phyloP scores from a whole-genome alignment of 2,888 invertebrate genomes.

The Pantelozetes paolii region DNA sequence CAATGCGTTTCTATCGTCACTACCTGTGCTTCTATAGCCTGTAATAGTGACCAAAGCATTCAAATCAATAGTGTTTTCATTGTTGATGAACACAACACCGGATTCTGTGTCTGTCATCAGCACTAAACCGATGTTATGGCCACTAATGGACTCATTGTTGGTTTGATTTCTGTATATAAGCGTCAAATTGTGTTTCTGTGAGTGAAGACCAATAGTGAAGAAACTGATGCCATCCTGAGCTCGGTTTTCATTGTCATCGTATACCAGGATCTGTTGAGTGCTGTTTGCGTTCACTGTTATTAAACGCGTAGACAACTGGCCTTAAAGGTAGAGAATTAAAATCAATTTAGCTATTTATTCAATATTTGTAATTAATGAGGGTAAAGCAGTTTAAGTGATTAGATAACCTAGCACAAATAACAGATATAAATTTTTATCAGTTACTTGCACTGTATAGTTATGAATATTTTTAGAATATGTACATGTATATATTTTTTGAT shows the following conservation, averaged over 20 bases:
- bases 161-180: background rate
- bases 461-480: too few species aligned
- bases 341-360: too few species aligned
- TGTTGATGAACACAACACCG: background rate
- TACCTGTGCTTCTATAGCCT: background rate
- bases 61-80: background rate
- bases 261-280: too few species aligned
- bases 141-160: background rate
- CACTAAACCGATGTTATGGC: conserved; percentile 2
- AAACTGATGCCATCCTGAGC: background rate
- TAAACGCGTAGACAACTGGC: too few species aligned
- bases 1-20: background rate
- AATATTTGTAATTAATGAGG: too few species aligned
- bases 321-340: too few species aligned
- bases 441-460: too few species aligned
- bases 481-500: too few species aligned
- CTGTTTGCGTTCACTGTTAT: too few species aligned
- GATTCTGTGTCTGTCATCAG: background rate
- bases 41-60: background rate
- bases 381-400: too few species aligned
- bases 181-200: conserved; percentile 8
- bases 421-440: too few species aligned
- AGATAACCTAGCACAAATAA: too few species aligned
- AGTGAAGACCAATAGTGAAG: background rate
- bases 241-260: background rate